These are phyloP conservation scores for Ptychadena robeensis DNA, from an alignment of 2,797 vertebrate genomes.

Conservation along the genomic window DNA sequence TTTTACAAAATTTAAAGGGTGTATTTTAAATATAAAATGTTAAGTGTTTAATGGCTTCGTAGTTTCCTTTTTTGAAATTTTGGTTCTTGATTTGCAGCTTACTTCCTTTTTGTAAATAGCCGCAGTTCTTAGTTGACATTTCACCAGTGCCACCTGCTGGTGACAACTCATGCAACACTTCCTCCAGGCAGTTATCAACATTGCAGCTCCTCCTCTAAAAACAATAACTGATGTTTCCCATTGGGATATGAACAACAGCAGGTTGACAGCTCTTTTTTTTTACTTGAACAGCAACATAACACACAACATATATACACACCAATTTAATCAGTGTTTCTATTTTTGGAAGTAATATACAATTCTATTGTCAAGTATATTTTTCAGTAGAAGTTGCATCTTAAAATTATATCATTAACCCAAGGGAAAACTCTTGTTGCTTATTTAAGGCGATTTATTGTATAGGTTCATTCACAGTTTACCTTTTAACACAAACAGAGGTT, in stretches of 20 bases:
- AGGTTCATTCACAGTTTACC: background rate
- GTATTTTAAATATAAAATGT: background rate
- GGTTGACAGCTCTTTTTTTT: background rate
- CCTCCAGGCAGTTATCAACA: background rate
- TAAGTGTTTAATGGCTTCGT: background rate
- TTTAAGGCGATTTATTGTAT: background rate
- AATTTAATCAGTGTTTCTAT: background rate
- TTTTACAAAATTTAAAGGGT: background rate
- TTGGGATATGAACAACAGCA: background rate
- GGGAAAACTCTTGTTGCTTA: background rate
- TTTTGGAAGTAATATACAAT: background rate
- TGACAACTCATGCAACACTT: background rate
- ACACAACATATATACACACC: background rate
- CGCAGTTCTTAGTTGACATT: background rate
- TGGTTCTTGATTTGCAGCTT: background rate
- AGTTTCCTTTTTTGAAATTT: background rate
- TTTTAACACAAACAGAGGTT: background rate
- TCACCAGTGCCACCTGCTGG: background rate
- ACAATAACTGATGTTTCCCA: background rate
- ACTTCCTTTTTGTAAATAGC: background rate
- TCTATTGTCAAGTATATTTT: background rate
- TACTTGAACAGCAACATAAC: background rate
- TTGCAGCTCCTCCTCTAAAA: background rate
- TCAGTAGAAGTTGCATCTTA: background rate
- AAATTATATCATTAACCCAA: background rate